These are phyloP conservation scores for Netelia fuscicornis DNA, from an alignment of 2,888 invertebrate species.

Conservation along the genomic window DNA sequence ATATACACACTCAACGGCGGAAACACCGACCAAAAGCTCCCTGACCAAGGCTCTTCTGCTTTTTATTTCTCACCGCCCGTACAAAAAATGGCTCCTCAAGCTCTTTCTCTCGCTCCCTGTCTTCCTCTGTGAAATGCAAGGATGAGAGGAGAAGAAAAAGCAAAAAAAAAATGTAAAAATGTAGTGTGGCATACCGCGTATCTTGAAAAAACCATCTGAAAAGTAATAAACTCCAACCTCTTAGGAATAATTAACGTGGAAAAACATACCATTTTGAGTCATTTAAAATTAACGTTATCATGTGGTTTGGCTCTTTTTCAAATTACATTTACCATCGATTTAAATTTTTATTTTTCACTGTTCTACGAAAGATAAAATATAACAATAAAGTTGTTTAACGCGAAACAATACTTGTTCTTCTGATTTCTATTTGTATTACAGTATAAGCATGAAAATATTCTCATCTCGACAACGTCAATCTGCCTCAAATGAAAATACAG, in stretches of 20 bases:
- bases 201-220: slow-evolving; percentile 28
- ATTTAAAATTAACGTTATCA: neutral
- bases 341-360: neutral
- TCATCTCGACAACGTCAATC: neutral
- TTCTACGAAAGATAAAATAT: slow-evolving; percentile 2
- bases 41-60: slow-evolving; percentile 31
- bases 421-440: neutral
- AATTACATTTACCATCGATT: neutral
- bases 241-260: slow-evolving; percentile 29
- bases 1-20: neutral
- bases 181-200: slow-evolving; percentile 24
- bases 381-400: neutral
- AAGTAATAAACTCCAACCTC: slow-evolving; percentile 48
- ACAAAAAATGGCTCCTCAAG: slow-evolving; percentile 38
- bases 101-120: slow-evolving; percentile 16
- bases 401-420: neutral
- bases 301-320: neutral
- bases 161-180: slow-evolving; percentile 7
- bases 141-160: slow-evolving; percentile 3
- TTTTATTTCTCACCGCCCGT: slow-evolving; percentile 40
- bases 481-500: too few species aligned
- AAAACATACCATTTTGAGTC: neutral
- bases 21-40: slow-evolving; percentile 36
- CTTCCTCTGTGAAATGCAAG: neutral
- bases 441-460: neutral